Percentiles rank a stretch among this genome's conserved stretches.
Conservation (phyloP, 2,888 invertebrate species). For the Brassicogethes aeneus region DNA sequence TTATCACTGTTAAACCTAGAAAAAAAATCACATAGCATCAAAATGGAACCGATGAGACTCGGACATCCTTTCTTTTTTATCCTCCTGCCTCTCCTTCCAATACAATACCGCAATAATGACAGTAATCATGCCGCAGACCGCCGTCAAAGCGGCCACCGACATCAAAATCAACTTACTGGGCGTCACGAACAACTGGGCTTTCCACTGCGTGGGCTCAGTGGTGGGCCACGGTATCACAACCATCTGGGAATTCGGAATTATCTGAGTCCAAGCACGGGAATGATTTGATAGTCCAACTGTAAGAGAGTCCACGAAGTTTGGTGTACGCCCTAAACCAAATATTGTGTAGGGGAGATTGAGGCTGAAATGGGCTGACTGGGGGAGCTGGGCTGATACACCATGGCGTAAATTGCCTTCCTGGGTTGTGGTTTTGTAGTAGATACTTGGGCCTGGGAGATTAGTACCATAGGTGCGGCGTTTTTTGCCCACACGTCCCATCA, state of each 20-base stretch:
- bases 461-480: slow-evolving; percentile 78
- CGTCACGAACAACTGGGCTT: slow-evolving; percentile 86
- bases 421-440: slow-evolving; percentile 81
- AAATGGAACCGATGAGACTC: slow-evolving; percentile 80
- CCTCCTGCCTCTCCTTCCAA: slow-evolving; percentile 81
- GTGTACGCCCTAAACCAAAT: slow-evolving; percentile 95
- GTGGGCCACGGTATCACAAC: slow-evolving; percentile 86
- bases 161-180: slow-evolving; percentile 89
- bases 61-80: slow-evolving; percentile 66
- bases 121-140: slow-evolving; percentile 76
- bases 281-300: slow-evolving; percentile 68
- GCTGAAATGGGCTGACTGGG: slow-evolving; percentile 86
- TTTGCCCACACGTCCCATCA: slow-evolving; percentile 64
- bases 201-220: slow-evolving; percentile 71
- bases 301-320: slow-evolving; percentile 91
- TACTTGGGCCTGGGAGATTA: slow-evolving; percentile 79
- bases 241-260: slow-evolving; percentile 97
- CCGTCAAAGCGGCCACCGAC: slow-evolving; percentile 81
- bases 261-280: slow-evolving; percentile 74
- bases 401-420: slow-evolving; percentile 73
- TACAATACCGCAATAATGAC: slow-evolving; percentile 79
- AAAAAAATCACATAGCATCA: slow-evolving; percentile 63
- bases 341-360: slow-evolving; percentile 92
- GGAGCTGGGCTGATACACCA: slow-evolving; percentile 78
- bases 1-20: slow-evolving; percentile 8